Conservation (phyloP, 2,797 vertebrate genomes). For the Poecilia picta region DNA sequence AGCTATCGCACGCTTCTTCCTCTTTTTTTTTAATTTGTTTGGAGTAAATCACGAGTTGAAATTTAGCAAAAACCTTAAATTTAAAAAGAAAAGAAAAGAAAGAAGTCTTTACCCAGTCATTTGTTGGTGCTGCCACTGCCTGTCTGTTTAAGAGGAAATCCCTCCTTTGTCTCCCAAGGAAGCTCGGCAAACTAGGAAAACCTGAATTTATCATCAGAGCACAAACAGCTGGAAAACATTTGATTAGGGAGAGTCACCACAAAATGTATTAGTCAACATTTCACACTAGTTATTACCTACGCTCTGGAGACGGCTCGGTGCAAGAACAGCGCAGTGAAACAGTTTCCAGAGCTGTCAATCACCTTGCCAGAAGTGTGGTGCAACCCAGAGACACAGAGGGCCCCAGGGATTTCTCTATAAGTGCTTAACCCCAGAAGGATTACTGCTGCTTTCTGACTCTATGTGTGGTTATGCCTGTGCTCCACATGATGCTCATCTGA, state of each 20-base stretch:
- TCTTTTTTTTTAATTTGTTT: background rate
- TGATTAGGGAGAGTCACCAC: slow-evolving; percentile 64
- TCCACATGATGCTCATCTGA: slow-evolving; percentile 69
- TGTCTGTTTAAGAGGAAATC: slow-evolving; percentile 83
- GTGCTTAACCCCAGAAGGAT: slow-evolving; percentile 68
- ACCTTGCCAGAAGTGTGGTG: slow-evolving; percentile 61
- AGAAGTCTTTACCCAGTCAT: slow-evolving; percentile 41
- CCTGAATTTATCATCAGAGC: slow-evolving; percentile 79
- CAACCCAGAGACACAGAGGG: slow-evolving; percentile 57
- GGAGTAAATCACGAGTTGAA: slow-evolving; percentile 57
- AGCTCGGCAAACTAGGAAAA: slow-evolving; percentile 76
- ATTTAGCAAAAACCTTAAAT: slow-evolving; percentile 62
- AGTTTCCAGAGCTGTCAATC: slow-evolving; percentile 74
- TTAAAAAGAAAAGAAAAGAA: slow-evolving; percentile 31
- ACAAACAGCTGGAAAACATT: slow-evolving; percentile 77
- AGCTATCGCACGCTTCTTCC: slow-evolving; percentile 11
- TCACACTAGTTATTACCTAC: slow-evolving; percentile 62
- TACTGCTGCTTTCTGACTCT: slow-evolving; percentile 68
- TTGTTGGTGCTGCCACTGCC: slow-evolving; percentile 73
- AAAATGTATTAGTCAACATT: slow-evolving; percentile 73
- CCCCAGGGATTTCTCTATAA: slow-evolving; percentile 62
- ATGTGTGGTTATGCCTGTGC: slow-evolving; percentile 69
- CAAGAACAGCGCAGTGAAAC: slow-evolving; percentile 70
- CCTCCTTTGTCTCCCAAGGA: slow-evolving; percentile 84
- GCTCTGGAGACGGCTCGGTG: slow-evolving; percentile 65